Percentiles rank a stretch among this genome's conserved stretches.
Conservation (phyloP, 2,888 invertebrate species). For the Ryuthela nishihirai region DNA sequence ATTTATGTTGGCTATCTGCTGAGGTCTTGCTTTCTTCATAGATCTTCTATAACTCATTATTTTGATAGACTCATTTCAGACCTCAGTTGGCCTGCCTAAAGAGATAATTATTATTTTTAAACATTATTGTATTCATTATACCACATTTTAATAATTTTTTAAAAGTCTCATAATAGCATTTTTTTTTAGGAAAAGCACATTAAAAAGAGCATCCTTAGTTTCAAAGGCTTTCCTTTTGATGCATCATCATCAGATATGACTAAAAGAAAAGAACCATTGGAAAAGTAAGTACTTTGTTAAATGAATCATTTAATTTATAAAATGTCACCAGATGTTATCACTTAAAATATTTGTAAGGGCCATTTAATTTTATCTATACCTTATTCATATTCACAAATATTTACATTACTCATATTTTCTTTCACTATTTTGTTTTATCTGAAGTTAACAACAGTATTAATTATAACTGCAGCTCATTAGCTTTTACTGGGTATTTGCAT, state of each 20-base stretch:
- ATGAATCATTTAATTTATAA: no score
- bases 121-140: background rate
- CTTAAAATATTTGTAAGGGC: no score
- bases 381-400: background rate
- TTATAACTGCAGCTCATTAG: no score
- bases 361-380: background rate
- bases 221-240: conserved; percentile 31
- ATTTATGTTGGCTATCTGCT: no score
- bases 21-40: no score
- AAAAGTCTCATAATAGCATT: background rate
- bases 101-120: no score
- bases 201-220: conserved; percentile 20
- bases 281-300: conserved; percentile 15
- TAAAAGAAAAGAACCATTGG: conserved; percentile 21
- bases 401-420: background rate
- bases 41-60: no score
- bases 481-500: no score
- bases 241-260: conserved; percentile 13
- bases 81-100: no score
- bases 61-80: no score
- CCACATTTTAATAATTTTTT: background rate
- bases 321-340: no score
- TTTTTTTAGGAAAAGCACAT: conserved; percentile 24
- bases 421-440: background rate
- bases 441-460: no score